Evolutionary conservation across 2,113 vertebrate genomes (phyloP), one percentile per base, ranked within the genome.

Genomic region (Crotophaga sulcirostris): DNA sequence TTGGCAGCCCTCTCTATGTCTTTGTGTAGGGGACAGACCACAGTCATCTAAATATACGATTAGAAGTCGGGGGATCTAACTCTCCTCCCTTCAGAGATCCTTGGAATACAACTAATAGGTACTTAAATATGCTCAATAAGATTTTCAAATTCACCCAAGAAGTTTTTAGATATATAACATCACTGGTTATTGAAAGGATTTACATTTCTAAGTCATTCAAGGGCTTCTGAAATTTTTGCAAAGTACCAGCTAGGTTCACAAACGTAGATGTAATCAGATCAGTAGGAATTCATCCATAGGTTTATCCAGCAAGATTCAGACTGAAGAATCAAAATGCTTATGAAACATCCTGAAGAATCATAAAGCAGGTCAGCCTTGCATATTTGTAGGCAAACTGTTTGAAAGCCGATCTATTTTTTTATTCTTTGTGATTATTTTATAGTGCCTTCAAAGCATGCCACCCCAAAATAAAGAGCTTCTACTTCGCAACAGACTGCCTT

Each of bases 381-480:
- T 36, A 11, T 59, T 76, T 40, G 36, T 23, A 69, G 62, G 49
- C 33, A 92, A 85, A 47, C 13, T 36, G 19, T 40, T 75, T 19
- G 36, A 67, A 84, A 84, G 13, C 45, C 93, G 95, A 93, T 11
- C 6, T 34, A 9, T 2, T 28, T 54, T 87, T 87, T 66, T 63
- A 47, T 81, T 68, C 72, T 95, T 77, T 97, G 34, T 96, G 51
- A 38, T 93, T 87, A 40, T 82, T 90, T 95, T 77, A 4, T 73
- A 99, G 99, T 92, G 98, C 98, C 97, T 99, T 99, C 98, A 99
- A 99, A 98, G 99, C 98, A 42, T 99, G 98, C 90, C 99, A 99
- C 96, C 98, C 99, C 87, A 99, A 98, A 98, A 99, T 99, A 97
- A 99, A 99, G 98, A 99, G 98, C 88, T 99, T 99, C 98, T 99